Conservation (phyloP, 2,797 vertebrate species). For the Diplodus puntazzo region DNA sequence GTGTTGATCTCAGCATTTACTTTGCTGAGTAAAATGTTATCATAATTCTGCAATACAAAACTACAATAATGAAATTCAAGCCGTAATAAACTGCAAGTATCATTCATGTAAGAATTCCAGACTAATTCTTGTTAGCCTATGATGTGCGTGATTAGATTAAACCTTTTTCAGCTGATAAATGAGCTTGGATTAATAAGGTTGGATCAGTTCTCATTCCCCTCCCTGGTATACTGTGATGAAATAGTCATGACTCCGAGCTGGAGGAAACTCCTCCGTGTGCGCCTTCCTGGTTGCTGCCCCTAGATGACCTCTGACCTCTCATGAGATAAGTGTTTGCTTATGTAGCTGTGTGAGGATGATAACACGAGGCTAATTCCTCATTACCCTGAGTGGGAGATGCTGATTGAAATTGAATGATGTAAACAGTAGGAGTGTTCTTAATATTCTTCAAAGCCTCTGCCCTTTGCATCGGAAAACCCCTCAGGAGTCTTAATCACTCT, state of each 20-base stretch:
- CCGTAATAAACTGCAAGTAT: neutral
- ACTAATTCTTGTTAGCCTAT: neutral
- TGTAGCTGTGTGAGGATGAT: slow-evolving; percentile 44
- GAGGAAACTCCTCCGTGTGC: neutral
- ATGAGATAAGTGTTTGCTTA: slow-evolving; percentile 16
- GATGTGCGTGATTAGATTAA: no score
- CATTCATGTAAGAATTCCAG: neutral
- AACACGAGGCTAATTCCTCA: slow-evolving; percentile 42
- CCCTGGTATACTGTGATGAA: neutral
- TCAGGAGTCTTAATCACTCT: slow-evolving; percentile 54
- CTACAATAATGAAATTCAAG: neutral
- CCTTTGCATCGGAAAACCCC: slow-evolving; percentile 74
- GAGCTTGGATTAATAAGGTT: no score
- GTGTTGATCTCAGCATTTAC: neutral
- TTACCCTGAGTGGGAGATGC: slow-evolving; percentile 28
- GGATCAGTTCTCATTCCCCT: no score
- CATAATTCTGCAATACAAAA: neutral
- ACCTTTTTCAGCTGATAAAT: no score
- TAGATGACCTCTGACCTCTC: slow-evolving; percentile 31
- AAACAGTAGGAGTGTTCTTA: slow-evolving; percentile 24
- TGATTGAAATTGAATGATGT: slow-evolving; percentile 49
- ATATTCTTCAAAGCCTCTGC: slow-evolving; percentile 77
- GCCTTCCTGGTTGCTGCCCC: neutral
- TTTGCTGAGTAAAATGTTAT: neutral
- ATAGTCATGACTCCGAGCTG: no score